These are phyloP conservation scores for Spisula solida DNA, from an alignment of 2,888 invertebrate genomes.

Conservation along the genomic window DNA sequence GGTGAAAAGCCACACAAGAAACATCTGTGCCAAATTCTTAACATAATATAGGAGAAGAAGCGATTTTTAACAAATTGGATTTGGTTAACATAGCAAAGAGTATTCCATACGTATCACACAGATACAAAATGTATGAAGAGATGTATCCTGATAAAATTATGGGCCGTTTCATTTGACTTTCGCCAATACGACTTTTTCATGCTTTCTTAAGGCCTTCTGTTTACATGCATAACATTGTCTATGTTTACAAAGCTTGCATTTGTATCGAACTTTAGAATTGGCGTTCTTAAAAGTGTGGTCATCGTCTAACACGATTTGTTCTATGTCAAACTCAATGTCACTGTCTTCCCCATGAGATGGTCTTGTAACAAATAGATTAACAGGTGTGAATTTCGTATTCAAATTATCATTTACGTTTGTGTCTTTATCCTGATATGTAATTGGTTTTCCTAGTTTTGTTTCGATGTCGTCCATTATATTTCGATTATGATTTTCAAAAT, in stretches of 20 bases:
- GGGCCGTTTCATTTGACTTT: too few species aligned
- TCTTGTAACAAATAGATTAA: neutral
- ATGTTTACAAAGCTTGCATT: neutral
- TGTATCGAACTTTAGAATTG: neutral
- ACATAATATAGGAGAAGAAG: too few species aligned
- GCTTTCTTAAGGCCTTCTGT: neutral
- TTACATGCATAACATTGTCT: neutral
- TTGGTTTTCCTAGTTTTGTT: slow-evolving; percentile 42
- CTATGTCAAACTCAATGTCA: neutral
- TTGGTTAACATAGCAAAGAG: too few species aligned
- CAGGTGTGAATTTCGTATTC: neutral
- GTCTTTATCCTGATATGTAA: neutral
- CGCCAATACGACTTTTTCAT: too few species aligned
- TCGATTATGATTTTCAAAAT: slow-evolving; percentile 44
- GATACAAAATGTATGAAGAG: too few species aligned
- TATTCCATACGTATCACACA: too few species aligned
- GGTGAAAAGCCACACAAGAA: too few species aligned
- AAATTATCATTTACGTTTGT: neutral
- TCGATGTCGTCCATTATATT: slow-evolving; percentile 36
- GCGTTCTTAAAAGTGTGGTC: neutral
- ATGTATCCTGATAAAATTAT: too few species aligned
- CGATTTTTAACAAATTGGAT: too few species aligned
- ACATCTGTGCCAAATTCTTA: too few species aligned
- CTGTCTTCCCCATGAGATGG: neutral
- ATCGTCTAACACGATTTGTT: neutral